Evolutionary conservation across 2,888 invertebrate species (phyloP), one percentile per base, ranked within the genome.

Genomic region (Eilema depressum): DNA sequence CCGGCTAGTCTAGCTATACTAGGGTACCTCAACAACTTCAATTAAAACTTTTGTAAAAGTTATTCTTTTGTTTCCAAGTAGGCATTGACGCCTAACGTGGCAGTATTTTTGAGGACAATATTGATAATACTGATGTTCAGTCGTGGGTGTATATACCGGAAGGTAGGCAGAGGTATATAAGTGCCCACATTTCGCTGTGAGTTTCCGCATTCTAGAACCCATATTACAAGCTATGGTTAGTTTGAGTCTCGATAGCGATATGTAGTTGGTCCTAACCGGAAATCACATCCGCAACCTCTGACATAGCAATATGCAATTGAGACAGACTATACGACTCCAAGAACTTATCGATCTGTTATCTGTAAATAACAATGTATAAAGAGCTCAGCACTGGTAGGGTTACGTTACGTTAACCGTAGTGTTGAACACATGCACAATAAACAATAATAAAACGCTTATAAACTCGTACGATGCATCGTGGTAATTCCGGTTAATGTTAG

Each of bases 391-490:
- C n/a, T 30, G 11, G 28, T 20, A 26, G 30, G 8, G 61, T 53
- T 53, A 53, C 41, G 63, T 33, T 63, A 63, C 37, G 61, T 25
- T 63, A 28, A 61, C 14, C n/a, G 2, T 7, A 61, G 61, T 63
- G 63, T 63, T 63, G 41, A 37, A 41, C 63, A 59, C n/a, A 53
- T 53, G 60, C 28, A 60, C 20, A 60, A 60, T 60, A 60, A 60
- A 60, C 61, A 30, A 61, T 61, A 61, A 61, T 61, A 61, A 61
- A 61, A 59, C 26, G 26, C 26, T 28, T 59, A 59, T 59, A 59
- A 59, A 61, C 61, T n/a, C n/a, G 61, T 30, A 61, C 30, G 61
- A n/a, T 61, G 61, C 30, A 30, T 30, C 61, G 61, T n/a, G 61
- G 61, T 30, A 28, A 28, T 30, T 28, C 61, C 61, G 61, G 61